A percentile compares a stretch with the other conserved stretches of the same genome.
Evolutionary conservation across 2,113 vertebrate genomes (phyloP).

Genomic region (Lepisosteus oculatus): DNA sequence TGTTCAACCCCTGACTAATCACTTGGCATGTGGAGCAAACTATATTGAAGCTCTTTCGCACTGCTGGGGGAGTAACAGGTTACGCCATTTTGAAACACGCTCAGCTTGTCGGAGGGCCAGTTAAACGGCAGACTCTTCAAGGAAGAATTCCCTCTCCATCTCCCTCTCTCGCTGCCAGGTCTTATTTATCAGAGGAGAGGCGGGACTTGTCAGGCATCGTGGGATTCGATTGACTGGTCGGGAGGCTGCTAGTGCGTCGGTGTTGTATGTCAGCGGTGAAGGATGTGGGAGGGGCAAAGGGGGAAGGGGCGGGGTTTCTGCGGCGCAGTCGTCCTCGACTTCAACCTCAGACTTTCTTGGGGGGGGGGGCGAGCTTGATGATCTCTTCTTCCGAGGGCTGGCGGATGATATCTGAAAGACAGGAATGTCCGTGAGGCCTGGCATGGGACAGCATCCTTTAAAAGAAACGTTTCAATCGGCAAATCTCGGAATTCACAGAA

Average conservation of each 20-base stretch:
- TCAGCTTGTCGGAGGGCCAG: slow-evolving; percentile 21
- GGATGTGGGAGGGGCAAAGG: slow-evolving; percentile 1
- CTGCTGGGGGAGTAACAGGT: slow-evolving; percentile 16
- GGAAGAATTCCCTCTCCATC: slow-evolving; percentile 7
- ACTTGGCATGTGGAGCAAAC: too few relatives aligned
- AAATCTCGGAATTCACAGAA: too few relatives aligned
- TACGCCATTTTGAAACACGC: slow-evolving; percentile 34
- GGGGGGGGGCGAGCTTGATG: slow-evolving; percentile 90
- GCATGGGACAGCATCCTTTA: too few relatives aligned
- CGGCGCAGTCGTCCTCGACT: slow-evolving; percentile 43
- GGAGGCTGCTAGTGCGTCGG: slow-evolving; percentile 20
- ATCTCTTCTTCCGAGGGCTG: slow-evolving; percentile 94
- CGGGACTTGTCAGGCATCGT: slow-evolving; percentile 25
- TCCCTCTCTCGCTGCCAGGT: slow-evolving; percentile 14
- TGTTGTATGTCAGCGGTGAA: slow-evolving; percentile 27
- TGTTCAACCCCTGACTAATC: too few relatives aligned
- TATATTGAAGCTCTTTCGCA: too few relatives aligned
- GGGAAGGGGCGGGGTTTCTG: slow-evolving; percentile 38
- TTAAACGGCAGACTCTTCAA: slow-evolving; percentile 19
- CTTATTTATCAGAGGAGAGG: slow-evolving; percentile 28
- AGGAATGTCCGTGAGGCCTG: neutral
- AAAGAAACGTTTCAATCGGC: too few relatives aligned
- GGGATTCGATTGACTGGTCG: slow-evolving; percentile 50
- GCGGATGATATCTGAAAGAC: slow-evolving; percentile 81
- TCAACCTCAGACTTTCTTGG: slow-evolving; percentile 83